phyloP scores from a whole-genome alignment of 2,797 vertebrate species.

The Acropternis orthonyx region DNA sequence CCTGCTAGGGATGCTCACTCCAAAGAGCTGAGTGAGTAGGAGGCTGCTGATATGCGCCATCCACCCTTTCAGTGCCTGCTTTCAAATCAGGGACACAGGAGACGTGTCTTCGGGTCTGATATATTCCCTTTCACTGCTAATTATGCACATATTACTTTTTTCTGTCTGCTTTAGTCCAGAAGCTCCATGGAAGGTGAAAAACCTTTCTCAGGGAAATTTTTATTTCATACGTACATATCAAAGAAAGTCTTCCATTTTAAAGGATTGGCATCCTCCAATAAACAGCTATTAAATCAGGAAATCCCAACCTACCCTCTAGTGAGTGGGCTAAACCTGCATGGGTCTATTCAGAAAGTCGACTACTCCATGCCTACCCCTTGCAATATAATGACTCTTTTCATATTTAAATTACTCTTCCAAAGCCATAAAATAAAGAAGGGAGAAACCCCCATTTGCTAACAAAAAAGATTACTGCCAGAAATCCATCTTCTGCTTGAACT shows the following conservation, averaged over 20 bases:
- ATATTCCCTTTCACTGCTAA: not conserved
- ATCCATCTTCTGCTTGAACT: not conserved
- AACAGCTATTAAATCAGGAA: conserved; percentile 3
- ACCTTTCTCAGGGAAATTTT: not conserved
- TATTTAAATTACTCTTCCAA: not conserved
- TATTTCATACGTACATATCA: not conserved
- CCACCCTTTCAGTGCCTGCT: not conserved
- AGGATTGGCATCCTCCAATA: not conserved
- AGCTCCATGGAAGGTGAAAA: not conserved
- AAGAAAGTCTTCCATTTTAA: conserved; percentile 6
- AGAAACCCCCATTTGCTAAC: not conserved
- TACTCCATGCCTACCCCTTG: not conserved
- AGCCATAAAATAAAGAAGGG: not conserved
- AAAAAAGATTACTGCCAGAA: conserved; percentile 20
- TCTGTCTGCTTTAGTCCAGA: not conserved
- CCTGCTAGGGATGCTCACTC: not conserved
- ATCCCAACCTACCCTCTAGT: not conserved
- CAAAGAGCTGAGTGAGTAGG: not conserved
- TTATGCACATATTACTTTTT: not conserved
- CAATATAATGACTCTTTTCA: not conserved
- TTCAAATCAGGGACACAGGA: not conserved
- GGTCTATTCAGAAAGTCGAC: conserved; percentile 10
- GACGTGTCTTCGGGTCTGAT: not conserved
- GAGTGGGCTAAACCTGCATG: not conserved
- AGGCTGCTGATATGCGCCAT: not conserved